Base-by-base conservation (phyloP, 2,113 vertebrate genomes). In the Ovis canadensis region DNA sequence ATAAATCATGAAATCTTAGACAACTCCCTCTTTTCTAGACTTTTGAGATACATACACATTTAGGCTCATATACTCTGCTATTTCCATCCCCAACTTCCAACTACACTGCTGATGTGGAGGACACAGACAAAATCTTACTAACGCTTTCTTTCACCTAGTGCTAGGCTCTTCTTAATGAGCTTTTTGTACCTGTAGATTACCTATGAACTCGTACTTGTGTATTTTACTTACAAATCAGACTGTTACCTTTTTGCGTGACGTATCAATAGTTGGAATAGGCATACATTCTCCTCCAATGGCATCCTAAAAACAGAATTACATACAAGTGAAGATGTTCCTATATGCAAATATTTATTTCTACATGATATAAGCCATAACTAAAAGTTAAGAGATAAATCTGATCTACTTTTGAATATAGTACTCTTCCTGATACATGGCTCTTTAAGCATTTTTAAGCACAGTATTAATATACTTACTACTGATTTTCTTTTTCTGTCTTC, bases 201-300 rank as follows among this genome's bases (percentile, higher is more conserved):
- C 62, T 93, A 60, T 59, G 31, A 64, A 50, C 64, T 96, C 92
- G 62, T 84, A 94, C 31, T 52, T 59, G 88, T 6, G 25, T 77
- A 67, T 60, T 80, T 89, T 93, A 92, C 40, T 21, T 77, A 54
- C 48, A 45, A 91, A 36, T 83, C 74, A 74, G 78, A 92, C 67
- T 84, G 90, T 96, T 99, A 99, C 99, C 99, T 99, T 99, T 98
- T 99, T 99, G 98, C 99, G 99, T 94, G 99, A 98, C 77, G 99
- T 99, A 98, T 99, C 99, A 83, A 99, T 99, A 96, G 99, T 99
- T 98, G 99, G 99, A 99, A 99, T 99, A 96, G 99, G 99, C 98
- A 99, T 99, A 59, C 99, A 98, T 97, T 99, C 99, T 96, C 99
- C 98, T 98, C 96, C 97, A 96, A 98, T 80, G 33, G 92, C 86